These are phyloP conservation scores for Eilema sororculum DNA, from an alignment of 2,888 invertebrate species.

Conservation along the genomic window DNA sequence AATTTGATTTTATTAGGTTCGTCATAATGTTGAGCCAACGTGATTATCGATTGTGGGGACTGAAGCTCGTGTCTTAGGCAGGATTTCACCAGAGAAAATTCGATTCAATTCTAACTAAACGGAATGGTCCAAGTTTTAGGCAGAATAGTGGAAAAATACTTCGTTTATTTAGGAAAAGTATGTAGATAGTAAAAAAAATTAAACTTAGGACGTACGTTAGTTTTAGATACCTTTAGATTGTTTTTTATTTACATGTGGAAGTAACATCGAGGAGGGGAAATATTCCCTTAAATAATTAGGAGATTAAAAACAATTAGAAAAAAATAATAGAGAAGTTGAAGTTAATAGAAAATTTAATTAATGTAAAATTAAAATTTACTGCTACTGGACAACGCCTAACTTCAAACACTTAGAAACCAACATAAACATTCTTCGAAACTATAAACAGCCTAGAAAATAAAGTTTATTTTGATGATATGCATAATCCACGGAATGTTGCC, in stretches of 20 bases:
- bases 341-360: too few relatives aligned
- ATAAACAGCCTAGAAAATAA: slow-evolving; percentile 38
- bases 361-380: not conserved
- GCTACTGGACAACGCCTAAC: not conserved
- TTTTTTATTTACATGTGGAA: too few relatives aligned
- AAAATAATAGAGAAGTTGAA: too few relatives aligned
- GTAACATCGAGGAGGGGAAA: too few relatives aligned
- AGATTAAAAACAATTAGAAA: too few relatives aligned
- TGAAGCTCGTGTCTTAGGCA: not conserved
- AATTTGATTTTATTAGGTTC: slow-evolving; percentile 69
- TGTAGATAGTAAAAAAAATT: too few relatives aligned
- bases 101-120: not conserved
- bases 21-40: slow-evolving; percentile 30
- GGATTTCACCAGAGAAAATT: not conserved
- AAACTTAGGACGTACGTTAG: too few relatives aligned
- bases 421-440: slow-evolving; percentile 42
- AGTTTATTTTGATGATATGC: slow-evolving; percentile 52
- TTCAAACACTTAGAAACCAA: slow-evolving; percentile 8
- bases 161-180: too few relatives aligned
- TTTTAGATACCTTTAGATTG: too few relatives aligned
- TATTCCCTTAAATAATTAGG: too few relatives aligned
- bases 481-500: slow-evolving; percentile 43
- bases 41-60: slow-evolving; percentile 32
- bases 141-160: too few relatives aligned
- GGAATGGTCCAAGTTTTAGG: too few relatives aligned